phyloP scores from a whole-genome alignment of 2,797 vertebrate species.

The Myotis daubentonii region DNA sequence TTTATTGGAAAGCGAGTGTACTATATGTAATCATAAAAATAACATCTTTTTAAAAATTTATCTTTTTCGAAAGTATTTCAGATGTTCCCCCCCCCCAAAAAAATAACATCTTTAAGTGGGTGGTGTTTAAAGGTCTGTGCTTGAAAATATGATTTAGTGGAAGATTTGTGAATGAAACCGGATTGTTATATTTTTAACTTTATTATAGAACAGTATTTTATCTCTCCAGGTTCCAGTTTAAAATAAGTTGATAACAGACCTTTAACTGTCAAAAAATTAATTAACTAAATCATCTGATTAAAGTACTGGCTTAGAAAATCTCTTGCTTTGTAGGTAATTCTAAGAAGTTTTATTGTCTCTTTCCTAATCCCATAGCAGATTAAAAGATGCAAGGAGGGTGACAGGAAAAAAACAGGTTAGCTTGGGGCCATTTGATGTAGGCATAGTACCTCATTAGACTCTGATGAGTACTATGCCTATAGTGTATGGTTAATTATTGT shows the following conservation, averaged over 20 bases:
- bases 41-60: background rate
- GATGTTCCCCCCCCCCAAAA: no score
- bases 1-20: slow-evolving; percentile 1
- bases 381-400: background rate
- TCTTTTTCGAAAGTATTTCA: no score
- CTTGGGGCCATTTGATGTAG: background rate
- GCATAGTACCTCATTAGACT: background rate
- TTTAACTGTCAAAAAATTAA: slow-evolving; percentile 17
- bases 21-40: slow-evolving; percentile 10
- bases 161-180: background rate
- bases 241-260: background rate
- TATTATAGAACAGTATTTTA: slow-evolving; percentile 20
- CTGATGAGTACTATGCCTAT: background rate
- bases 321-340: slow-evolving; percentile 46
- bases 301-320: background rate
- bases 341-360: background rate
- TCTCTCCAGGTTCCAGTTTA: background rate
- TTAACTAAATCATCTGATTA: background rate
- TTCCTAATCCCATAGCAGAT: slow-evolving; percentile 1
- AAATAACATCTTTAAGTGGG: background rate
- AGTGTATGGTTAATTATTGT: background rate
- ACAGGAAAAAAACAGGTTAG: background rate
- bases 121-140: background rate
- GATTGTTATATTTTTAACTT: background rate
- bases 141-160: background rate